These are phyloP conservation scores for Drosophila albomicans DNA, from an alignment of 1,140 invertebrate species.

Conservation along the genomic window DNA sequence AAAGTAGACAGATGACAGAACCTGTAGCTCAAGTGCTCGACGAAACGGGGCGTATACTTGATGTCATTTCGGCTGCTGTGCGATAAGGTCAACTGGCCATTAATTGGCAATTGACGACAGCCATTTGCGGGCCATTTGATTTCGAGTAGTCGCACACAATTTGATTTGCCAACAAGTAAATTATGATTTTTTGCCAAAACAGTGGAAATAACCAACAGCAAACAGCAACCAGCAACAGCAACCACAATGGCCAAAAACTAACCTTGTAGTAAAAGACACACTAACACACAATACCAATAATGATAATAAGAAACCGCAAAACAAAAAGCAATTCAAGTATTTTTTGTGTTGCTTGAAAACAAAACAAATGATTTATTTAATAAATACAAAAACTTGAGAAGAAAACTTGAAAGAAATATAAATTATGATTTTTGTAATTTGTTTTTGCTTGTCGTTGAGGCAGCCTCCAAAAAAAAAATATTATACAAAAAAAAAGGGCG, in stretches of 20 bases:
- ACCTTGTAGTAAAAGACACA: slow-evolving; percentile 78
- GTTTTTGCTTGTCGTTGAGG: slow-evolving; percentile 37
- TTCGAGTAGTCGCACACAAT: slow-evolving; percentile 60
- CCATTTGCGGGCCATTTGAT: slow-evolving; percentile 65
- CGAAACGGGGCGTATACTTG: slow-evolving; percentile 65
- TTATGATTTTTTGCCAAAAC: slow-evolving; percentile 66
- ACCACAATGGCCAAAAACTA: slow-evolving; percentile 51
- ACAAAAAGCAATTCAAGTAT: slow-evolving; percentile 41
- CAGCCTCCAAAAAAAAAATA: slow-evolving; percentile 68
- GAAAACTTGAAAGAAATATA: slow-evolving; percentile 34
- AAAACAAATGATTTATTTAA: slow-evolving; percentile 80
- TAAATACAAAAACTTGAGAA: slow-evolving; percentile 41
- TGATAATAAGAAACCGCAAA: slow-evolving; percentile 44
- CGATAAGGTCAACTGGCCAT: slow-evolving; percentile 72
- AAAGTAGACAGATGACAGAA: slow-evolving; percentile 4
- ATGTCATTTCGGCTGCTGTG: slow-evolving; percentile 35
- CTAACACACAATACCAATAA: slow-evolving; percentile 44
- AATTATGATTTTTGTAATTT: slow-evolving; percentile 64
- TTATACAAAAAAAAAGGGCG: slow-evolving; percentile 60
- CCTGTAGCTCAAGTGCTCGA: slow-evolving; percentile 8
- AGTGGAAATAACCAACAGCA: slow-evolving; percentile 34
- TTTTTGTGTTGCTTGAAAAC: slow-evolving; percentile 21
- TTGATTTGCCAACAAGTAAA: slow-evolving; percentile 82
- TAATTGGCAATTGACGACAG: slow-evolving; percentile 82
- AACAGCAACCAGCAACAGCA: too few relatives aligned